phyloP scores from a whole-genome alignment of 2,113 vertebrate species.

The Melospiza georgiana region DNA sequence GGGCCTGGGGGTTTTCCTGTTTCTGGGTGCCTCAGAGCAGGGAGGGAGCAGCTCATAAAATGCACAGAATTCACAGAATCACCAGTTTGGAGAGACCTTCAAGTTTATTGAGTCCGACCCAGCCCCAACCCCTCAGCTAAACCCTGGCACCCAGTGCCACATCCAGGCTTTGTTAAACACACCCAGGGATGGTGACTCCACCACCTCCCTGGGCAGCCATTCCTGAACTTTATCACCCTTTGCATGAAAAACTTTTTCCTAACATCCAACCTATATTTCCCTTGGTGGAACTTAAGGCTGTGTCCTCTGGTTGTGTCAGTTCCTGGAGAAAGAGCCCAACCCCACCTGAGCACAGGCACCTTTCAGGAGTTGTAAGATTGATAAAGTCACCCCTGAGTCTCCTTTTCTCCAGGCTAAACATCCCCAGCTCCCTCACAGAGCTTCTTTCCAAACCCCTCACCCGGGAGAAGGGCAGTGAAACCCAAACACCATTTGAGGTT shows the following conservation, averaged over 20 bases:
- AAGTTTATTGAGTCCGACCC: neutral
- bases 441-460: rapidly evolving
- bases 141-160: neutral
- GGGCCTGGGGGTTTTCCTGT: neutral
- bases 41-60: neutral
- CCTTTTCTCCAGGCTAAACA: neutral
- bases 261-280: neutral
- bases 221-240: neutral
- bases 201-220: neutral
- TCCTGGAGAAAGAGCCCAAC: neutral
- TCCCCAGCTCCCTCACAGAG: neutral
- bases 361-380: neutral
- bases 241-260: neutral
- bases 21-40: neutral
- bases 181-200: neutral
- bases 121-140: neutral
- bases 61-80: neutral
- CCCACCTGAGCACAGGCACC: neutral
- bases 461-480: neutral
- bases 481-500: neutral
- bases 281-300: neutral
- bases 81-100: neutral
- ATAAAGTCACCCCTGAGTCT: neutral
- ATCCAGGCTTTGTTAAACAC: neutral
- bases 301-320: neutral